These are phyloP conservation scores for Cistogaster globosa DNA, from an alignment of 2,888 invertebrate species.

Conservation along the genomic window DNA sequence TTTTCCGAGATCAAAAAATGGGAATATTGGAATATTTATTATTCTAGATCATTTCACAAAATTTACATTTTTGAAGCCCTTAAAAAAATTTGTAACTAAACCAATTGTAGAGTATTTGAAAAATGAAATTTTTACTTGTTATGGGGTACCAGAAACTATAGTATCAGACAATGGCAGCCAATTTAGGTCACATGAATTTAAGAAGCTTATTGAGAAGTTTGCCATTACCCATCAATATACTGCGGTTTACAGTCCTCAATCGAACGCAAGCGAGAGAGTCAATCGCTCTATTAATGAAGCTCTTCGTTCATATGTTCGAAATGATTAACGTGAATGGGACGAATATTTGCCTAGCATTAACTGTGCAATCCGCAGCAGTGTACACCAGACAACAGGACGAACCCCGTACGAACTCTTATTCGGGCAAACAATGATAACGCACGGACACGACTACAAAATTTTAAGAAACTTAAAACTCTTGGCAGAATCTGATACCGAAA, in stretches of 20 bases:
- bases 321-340: no score
- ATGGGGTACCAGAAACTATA: constrained; percentile 8
- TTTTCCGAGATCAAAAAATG: constrained; percentile 1
- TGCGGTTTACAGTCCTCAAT: constrained; percentile 8
- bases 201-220: background rate
- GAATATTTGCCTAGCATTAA: no score
- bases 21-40: constrained; percentile 3
- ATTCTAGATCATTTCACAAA: constrained; percentile 11
- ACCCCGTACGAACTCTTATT: no score
- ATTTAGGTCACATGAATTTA: constrained; percentile 9
- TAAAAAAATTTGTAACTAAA: background rate
- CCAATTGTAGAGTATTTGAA: background rate
- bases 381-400: no score
- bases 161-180: constrained; percentile 20
- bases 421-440: no score
- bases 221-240: constrained; percentile 10
- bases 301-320: background rate
- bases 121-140: constrained; percentile 12
- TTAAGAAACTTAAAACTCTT: no score
- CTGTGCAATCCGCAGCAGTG: no score
- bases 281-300: no score
- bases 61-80: background rate
- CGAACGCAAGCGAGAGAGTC: constrained; percentile 17
- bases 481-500: no score
- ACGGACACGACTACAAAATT: no score